phyloP scores from a whole-genome alignment of 64 coral and sea anemone genomes.

The Stichodactyla mertensii region DNA sequence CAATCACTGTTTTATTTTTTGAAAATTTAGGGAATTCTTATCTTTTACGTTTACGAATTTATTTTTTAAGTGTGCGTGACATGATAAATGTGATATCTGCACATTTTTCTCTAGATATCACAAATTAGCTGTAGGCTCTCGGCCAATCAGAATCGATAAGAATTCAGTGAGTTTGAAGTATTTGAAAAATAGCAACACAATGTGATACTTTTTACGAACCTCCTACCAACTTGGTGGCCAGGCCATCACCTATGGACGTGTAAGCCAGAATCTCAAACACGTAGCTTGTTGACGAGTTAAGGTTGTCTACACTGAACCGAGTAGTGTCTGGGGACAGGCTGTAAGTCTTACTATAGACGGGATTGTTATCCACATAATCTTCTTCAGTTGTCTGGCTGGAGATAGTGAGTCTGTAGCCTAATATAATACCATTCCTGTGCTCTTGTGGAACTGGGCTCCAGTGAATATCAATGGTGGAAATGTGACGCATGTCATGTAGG shows the following conservation, averaged over 20 bases:
- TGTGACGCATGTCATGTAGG: background rate
- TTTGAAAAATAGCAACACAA: background rate
- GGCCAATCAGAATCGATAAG: too few species aligned
- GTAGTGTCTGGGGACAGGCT: background rate
- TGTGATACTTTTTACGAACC: background rate
- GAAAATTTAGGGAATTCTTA: background rate
- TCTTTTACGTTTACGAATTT: too few species aligned
- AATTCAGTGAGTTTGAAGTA: too few species aligned
- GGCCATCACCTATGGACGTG: constrained; percentile 5
- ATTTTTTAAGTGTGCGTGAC: too few species aligned
- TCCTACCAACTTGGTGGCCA: background rate
- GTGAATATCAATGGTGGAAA: background rate
- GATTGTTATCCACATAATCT: background rate
- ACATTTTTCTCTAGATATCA: too few species aligned
- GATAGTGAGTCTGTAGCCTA: constrained; percentile 6
- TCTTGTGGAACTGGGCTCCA: constrained; percentile 18
- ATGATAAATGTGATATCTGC: too few species aligned
- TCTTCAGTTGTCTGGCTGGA: background rate
- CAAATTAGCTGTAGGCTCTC: too few species aligned
- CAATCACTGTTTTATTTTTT: background rate
- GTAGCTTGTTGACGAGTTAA: constrained; percentile 13
- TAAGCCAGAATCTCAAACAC: background rate
- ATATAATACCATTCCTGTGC: constrained; percentile 21
- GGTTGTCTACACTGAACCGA: background rate
- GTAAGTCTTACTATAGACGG: background rate